phyloP scores from a whole-genome alignment of 1,140 invertebrate species.

The Anthonomus grandis region DNA sequence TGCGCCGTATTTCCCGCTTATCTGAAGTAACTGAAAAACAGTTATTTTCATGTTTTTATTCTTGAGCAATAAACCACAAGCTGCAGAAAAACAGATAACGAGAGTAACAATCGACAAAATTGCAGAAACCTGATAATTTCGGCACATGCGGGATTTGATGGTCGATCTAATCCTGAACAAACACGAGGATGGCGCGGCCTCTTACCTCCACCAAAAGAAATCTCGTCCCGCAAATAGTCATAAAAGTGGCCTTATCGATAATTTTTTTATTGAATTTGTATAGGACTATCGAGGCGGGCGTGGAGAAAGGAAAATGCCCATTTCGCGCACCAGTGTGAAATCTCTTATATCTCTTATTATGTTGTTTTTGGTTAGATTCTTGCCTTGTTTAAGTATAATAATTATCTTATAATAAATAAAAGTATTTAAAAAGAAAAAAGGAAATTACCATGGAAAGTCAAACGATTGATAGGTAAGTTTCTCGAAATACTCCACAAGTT shows the following conservation, averaged over 20 bases:
- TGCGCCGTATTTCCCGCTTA: too few species aligned
- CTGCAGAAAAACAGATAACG: conserved; percentile 1
- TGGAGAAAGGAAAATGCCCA: too few species aligned
- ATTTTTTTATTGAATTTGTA: conserved; percentile 13
- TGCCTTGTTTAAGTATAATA: too few species aligned
- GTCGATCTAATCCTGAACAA: conserved; percentile 24
- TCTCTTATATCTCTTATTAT: not conserved
- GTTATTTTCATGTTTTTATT: too few species aligned
- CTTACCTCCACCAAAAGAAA: not conserved
- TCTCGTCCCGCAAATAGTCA: conserved; percentile 3
- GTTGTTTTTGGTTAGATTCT: too few species aligned
- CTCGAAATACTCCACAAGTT: too few species aligned
- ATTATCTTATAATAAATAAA: too few species aligned
- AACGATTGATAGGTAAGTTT: too few species aligned
- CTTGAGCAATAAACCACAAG: too few species aligned
- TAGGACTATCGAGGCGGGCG: not conserved
- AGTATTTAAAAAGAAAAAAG: too few species aligned
- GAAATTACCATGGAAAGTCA: too few species aligned
- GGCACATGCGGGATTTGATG: conserved; percentile 21
- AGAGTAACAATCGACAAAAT: conserved; percentile 3
- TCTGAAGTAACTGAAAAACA: too few species aligned
- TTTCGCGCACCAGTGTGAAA: conserved; percentile 2
- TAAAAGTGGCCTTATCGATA: conserved; percentile 3
- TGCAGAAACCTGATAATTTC: conserved; percentile 27
- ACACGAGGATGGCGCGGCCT: conserved; percentile 9